A percentile compares a stretch with the other conserved stretches of the same genome.
Conservation (phyloP, 2,113 vertebrate species). For the Atlantisia rogersi region DNA sequence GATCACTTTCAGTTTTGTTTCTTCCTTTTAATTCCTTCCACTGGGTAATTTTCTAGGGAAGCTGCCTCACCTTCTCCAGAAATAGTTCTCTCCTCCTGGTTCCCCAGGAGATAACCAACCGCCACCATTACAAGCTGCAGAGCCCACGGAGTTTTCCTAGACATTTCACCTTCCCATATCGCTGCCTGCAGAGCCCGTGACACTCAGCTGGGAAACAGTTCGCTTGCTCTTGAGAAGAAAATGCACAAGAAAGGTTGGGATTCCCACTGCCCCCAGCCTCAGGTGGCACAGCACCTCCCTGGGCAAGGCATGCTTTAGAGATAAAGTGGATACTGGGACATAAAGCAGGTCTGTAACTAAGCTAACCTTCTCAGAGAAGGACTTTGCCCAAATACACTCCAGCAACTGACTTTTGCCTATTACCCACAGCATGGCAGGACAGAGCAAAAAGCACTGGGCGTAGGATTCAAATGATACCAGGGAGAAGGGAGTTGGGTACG, state of each 20-base stretch:
- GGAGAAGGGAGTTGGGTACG: fast-evolving
- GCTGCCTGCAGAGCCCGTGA: neutral
- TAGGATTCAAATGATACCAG: fast-evolving
- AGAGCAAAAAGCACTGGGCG: fast-evolving
- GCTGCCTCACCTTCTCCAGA: neutral
- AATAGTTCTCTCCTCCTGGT: neutral
- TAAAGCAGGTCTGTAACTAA: neutral
- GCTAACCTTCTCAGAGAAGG: neutral
- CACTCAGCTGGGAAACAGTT: neutral
- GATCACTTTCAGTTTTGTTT: neutral
- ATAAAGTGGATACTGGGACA: fast-evolving
- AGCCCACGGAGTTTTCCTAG: neutral
- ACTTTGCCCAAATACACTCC: fast-evolving
- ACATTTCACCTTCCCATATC: neutral
- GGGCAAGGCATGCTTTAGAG: fast-evolving
- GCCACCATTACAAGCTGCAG: neutral
- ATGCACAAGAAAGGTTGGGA: neutral
- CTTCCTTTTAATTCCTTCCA: neutral
- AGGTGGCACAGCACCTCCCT: neutral
- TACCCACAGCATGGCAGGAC: neutral
- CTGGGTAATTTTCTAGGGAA: neutral
- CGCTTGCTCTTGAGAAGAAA: neutral
- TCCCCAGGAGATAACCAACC: neutral
- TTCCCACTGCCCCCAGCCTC: neutral
- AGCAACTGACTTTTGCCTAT: fast-evolving